Evolutionary conservation across 2,888 invertebrate species (phyloP).

Genomic region (Psylliodes chrysocephalus): DNA sequence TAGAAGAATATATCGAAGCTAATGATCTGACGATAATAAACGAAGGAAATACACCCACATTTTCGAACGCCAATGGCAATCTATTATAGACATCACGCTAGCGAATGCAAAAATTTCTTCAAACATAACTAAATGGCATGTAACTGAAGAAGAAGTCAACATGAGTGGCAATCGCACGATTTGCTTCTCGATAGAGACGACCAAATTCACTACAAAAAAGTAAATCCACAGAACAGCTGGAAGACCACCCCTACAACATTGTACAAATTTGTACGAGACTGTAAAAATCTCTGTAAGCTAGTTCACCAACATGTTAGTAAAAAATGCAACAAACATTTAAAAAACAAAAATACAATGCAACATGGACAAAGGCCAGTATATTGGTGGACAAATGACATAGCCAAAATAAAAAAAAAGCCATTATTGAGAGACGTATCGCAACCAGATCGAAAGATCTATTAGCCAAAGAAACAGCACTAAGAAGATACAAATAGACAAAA

Average conservation of each 20-base stretch:
- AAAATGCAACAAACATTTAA: neutral
- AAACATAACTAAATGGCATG: slow-evolving; percentile 25
- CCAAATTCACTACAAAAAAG: no score
- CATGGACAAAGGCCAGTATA: slow-evolving; percentile 8
- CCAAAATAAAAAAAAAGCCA: neutral
- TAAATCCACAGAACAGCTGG: neutral
- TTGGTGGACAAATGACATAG: neutral
- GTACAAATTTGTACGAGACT: neutral
- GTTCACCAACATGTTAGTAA: neutral
- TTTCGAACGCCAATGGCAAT: no score
- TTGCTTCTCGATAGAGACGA: neutral
- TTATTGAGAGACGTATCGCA: neutral
- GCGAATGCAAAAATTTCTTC: slow-evolving; percentile 22
- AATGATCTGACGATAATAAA: slow-evolving; percentile 13
- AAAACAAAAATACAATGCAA: slow-evolving; percentile 14
- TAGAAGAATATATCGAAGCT: neutral
- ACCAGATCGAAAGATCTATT: neutral
- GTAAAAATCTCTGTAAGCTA: neutral
- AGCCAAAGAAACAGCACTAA: neutral
- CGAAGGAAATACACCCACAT: neutral
- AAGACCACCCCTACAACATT: neutral
- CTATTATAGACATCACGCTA: no score
- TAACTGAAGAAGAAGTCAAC: neutral
- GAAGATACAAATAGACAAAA: neutral
- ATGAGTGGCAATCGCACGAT: neutral